A percentile compares a stretch with the other conserved stretches of the same genome.
Conservation (phyloP, 2,888 invertebrate species). For the Allolobophora icterica region DNA sequence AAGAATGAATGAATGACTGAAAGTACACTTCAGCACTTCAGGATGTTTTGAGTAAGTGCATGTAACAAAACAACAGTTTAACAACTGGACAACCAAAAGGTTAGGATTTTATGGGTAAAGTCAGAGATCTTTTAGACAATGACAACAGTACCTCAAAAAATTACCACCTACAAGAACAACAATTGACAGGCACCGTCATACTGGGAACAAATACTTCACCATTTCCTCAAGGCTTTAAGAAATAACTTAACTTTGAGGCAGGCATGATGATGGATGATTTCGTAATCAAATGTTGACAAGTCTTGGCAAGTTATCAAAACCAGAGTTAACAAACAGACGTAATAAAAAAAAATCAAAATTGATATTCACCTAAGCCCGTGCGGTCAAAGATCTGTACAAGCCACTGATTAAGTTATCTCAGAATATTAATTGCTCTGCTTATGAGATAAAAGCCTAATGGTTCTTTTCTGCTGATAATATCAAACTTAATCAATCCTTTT, state of each 20-base stretch:
- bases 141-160: not conserved
- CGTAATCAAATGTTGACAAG: not conserved
- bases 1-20: no score
- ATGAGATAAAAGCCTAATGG: not conserved
- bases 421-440: not conserved
- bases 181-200: not conserved
- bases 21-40: no score
- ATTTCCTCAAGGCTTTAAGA: not conserved
- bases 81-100: no score
- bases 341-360: not conserved
- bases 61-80: not conserved
- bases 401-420: not conserved
- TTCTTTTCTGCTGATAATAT: not conserved
- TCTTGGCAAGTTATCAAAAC: not conserved
- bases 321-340: not conserved
- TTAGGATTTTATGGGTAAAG: no score
- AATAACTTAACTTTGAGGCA: not conserved
- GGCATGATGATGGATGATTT: not conserved
- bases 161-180: no score
- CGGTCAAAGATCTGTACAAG: not conserved
- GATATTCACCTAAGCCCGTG: not conserved
- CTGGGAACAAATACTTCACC: not conserved
- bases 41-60: not conserved
- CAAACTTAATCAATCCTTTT: conserved; percentile 1
- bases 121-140: no score